Evolutionary conservation across 1,140 invertebrate genomes (phyloP), one percentile per base, ranked within the genome.

Genomic region (Pseudomyrmex pallidus): DNA sequence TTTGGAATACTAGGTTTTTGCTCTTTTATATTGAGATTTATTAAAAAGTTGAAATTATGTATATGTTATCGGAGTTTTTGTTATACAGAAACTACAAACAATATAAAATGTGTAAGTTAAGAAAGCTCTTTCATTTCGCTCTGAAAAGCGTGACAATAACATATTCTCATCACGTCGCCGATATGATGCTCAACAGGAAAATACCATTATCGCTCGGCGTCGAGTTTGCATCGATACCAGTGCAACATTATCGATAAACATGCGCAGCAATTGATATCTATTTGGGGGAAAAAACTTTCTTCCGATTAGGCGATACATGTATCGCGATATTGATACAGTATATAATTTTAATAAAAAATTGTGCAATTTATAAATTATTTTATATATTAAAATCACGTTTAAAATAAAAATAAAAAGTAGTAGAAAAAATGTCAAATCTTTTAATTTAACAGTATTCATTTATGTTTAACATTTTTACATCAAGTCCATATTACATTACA

Each of bases 191-290:
- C 62, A 44, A 46, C 25, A 54, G 0, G 67, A 77, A 77, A 77
- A 57, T 3, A 15, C 0, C 15, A 68, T 77, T 77, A 77, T 68
- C 25, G 22, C 5, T 13, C 20, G n/a, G 5, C n/a, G 15, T 13
- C 17, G 17, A 46, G 50, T 56, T 67, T 66, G 62, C 74, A 77
- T 67, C 13, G 17, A 66, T 66, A 20, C 20, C 44, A 56, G 66
- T 44, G 15, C 17, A 35, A 67, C 17, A 35, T 77, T 68, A 77
- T 68, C 63, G 17, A 77, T 56, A 66, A 66, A 54, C n/a, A 66
- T 54, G 52, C n/a, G 35, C 5, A 35, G 10, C 17, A 54, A 44
- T 56, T 4, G 62, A 44, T 76, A 76, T 54, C 50, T 54, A 52
- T 54, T 54, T 35, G 17, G 5, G n/a, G 44, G 35, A 20, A 56